Evolutionary conservation across 2,888 invertebrate species (phyloP), one percentile per base, ranked within the genome.

Genomic region (Nematopogon swammerdamellus): DNA sequence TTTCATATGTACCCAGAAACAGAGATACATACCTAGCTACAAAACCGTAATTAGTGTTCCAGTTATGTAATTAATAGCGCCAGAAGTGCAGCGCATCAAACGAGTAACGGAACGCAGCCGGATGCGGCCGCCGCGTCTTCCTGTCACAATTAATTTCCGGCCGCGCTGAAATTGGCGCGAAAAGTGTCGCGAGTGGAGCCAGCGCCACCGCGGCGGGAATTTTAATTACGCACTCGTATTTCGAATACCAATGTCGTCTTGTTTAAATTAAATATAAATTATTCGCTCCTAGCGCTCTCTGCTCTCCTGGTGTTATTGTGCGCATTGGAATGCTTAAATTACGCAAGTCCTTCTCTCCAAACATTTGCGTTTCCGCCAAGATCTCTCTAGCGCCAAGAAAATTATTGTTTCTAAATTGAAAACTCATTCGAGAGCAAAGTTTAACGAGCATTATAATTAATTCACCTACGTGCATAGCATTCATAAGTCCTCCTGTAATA

Each of bases 121-220:
- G 77, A 77, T 75, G 75, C 74, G 77, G 68, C 74, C 74, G 69
- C 69, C 68, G 71, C 79, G 73, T 79, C 79, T 77, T 77, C 72
- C 77, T 79, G 79, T 79, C 79, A 79, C 79, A 75, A 79, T 79
- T 77, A 79, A 79, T 79, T 79, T 79, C 79, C 77, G 79, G 72
- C 69, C 69, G 74, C 73, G 77, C 72, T 74, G 79, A 76, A 79
- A 79, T 79, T 79, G 79, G 79, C 79, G 79, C 77, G 79, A 79
- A 79, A 79, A 79, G 73, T 76, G 79, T 76, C 75, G 77, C 72
- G 68, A 63, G 61, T 59, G 60, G 65, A 63, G 58, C 52, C 64
- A 63, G 64, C 58, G 61, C 67, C 65, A 69, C 73, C 70, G 68
- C 76, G 72, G 68, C 72, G 74, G 73, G 77, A 77, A 77, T 77